Percentiles rank a stretch among this genome's conserved stretches.
phyloP scores from a whole-genome alignment of 2,797 vertebrate species.

The Acestrorhynchus altus region DNA sequence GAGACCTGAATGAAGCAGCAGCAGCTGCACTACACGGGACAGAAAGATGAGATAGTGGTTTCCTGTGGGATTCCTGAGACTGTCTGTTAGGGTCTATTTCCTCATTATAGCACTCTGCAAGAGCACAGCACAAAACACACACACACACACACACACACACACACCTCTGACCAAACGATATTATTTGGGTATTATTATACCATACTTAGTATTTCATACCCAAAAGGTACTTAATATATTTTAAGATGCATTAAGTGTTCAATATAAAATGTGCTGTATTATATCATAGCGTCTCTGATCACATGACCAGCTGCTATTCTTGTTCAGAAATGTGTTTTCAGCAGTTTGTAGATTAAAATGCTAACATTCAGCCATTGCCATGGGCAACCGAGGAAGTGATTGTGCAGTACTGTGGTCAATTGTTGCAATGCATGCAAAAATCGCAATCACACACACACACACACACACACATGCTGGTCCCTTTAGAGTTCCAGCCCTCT shows the following conservation, averaged over 20 bases:
- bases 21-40: slow-evolving; percentile 6
- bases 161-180: background rate
- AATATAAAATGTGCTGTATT: background rate
- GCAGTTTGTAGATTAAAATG: background rate
- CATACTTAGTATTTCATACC: too few relatives aligned
- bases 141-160: background rate
- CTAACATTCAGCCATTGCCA: background rate
- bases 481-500: background rate
- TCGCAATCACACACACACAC: background rate
- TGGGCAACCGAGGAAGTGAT: slow-evolving; percentile 13
- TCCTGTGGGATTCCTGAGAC: slow-evolving; percentile 44
- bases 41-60: slow-evolving; percentile 46
- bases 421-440: too few relatives aligned
- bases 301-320: background rate
- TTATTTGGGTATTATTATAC: too few relatives aligned
- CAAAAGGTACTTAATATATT: too few relatives aligned
- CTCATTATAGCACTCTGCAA: background rate
- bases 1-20: slow-evolving; percentile 14
- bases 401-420: slow-evolving; percentile 14
- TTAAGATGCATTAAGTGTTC: too few relatives aligned
- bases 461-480: background rate
- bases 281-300: background rate
- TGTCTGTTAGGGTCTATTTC: slow-evolving; percentile 1
- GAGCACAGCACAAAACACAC: background rate
- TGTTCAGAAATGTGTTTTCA: background rate